Evolutionary conservation across 2,888 invertebrate species (phyloP).

Genomic region (Monoplex corrugatus): DNA sequence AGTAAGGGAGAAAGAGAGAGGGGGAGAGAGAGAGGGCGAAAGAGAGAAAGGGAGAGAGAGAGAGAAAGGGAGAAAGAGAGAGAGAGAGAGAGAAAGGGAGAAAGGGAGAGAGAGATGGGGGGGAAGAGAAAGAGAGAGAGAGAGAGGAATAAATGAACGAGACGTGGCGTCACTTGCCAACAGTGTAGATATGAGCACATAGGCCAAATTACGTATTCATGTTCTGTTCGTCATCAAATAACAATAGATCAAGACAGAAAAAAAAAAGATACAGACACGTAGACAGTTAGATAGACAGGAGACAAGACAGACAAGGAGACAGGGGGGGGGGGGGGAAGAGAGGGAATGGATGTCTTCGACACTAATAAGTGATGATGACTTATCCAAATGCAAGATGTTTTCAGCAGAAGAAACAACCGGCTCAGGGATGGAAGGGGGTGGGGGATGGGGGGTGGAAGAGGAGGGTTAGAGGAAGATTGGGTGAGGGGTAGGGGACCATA

Average conservation of each 20-base stretch:
- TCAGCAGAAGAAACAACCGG: no score
- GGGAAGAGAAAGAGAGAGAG: constrained; percentile 5
- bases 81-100: neutral
- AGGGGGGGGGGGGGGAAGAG: neutral
- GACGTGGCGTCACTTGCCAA: no score
- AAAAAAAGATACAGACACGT: neutral
- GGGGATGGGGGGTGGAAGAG: neutral
- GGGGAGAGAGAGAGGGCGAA: neutral
- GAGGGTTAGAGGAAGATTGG: neutral
- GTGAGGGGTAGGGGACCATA: no score
- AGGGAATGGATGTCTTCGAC: neutral
- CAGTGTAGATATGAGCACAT: no score
- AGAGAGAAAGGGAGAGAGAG: neutral
- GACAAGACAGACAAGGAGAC: neutral
- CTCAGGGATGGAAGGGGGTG: neutral
- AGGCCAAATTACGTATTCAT: no score
- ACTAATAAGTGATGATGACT: no score
- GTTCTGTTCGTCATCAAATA: no score
- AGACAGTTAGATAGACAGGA: constrained; percentile 11
- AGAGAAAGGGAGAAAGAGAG: neutral
- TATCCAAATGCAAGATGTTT: no score
- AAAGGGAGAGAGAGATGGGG: constrained; percentile 20
- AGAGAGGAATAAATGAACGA: constrained; percentile 28
- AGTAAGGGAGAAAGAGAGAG: neutral
- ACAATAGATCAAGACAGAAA: no score